Conservation (phyloP, 1,140 invertebrate genomes). For the Leptinotarsa texana region DNA sequence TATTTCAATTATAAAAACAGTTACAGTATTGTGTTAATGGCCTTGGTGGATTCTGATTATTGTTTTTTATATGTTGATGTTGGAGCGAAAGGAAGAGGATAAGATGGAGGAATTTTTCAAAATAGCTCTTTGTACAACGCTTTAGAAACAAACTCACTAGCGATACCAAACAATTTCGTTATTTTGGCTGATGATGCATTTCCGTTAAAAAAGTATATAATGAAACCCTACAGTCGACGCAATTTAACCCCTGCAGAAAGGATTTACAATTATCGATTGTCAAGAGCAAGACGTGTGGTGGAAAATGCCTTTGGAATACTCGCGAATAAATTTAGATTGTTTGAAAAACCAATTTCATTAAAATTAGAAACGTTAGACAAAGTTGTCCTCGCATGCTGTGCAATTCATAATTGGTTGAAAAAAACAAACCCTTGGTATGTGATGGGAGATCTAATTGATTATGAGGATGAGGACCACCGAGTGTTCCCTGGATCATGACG, state of each 20-base stretch:
- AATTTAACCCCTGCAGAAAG: conserved; percentile 1
- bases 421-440: conserved; percentile 21
- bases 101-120: conserved; percentile 47
- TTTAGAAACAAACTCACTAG: conserved; percentile 12
- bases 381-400: conserved; percentile 26
- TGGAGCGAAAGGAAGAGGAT: conserved; percentile 54
- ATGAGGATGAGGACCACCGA: conserved; percentile 30
- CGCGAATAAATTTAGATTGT: conserved; percentile 28
- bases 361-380: conserved; percentile 26
- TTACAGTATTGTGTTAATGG: conserved; percentile 55
- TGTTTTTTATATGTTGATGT: conserved; percentile 55
- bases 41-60: conserved; percentile 54
- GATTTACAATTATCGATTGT: conserved; percentile 56
- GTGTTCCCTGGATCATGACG: conserved; percentile 22
- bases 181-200: conserved; percentile 60
- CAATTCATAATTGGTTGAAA: conserved; percentile 32
- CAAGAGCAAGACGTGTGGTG: conserved; percentile 46
- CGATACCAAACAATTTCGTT: conserved; percentile 36
- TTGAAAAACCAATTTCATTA: conserved; percentile 30
- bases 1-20: conserved; percentile 57
- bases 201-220: conserved; percentile 53
- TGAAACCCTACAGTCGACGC: conserved; percentile 55
- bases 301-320: conserved; percentile 51
- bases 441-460: conserved; percentile 23
- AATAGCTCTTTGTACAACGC: conserved; percentile 17